Evolutionary conservation across 1,140 invertebrate genomes (phyloP).

Genomic region (Parasteatoda tepidariorum): DNA sequence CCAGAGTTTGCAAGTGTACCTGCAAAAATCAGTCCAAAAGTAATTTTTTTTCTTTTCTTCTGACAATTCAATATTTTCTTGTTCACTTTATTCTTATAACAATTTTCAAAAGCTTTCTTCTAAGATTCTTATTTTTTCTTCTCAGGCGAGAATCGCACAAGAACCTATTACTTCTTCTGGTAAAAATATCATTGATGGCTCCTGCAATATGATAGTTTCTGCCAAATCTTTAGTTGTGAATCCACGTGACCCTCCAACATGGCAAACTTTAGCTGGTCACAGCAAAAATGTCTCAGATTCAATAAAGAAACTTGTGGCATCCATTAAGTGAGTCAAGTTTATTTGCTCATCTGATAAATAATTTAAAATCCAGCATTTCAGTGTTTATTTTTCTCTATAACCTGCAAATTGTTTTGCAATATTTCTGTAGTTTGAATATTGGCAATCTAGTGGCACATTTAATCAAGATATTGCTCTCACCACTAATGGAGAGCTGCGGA

Average conservation of each 20-base stretch:
- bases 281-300: conserved; percentile 96
- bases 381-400: neutral
- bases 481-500: too few species aligned
- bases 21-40: conserved; percentile 82
- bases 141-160: conserved; percentile 77
- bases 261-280: conserved; percentile 92
- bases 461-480: neutral
- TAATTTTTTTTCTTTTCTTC: neutral
- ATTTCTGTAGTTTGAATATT: neutral
- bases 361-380: neutral
- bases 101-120: neutral
- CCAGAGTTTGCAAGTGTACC: conserved; percentile 93
- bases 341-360: neutral
- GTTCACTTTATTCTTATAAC: neutral
- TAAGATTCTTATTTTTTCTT: too few species aligned
- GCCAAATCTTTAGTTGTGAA: conserved; percentile 90
- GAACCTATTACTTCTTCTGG: conserved; percentile 89
- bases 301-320: conserved; percentile 91
- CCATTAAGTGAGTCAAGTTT: conserved; percentile 76
- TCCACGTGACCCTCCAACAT: conserved; percentile 91
- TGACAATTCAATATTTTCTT: neutral
- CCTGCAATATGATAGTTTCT: conserved; percentile 89
- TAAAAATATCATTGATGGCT: conserved; percentile 82
- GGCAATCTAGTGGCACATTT: neutral
- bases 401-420: too few species aligned